Base-by-base conservation (phyloP, 30 jellyfish, hydroid and myxozoan genomes). In the Nemopilema nomurai region DNA sequence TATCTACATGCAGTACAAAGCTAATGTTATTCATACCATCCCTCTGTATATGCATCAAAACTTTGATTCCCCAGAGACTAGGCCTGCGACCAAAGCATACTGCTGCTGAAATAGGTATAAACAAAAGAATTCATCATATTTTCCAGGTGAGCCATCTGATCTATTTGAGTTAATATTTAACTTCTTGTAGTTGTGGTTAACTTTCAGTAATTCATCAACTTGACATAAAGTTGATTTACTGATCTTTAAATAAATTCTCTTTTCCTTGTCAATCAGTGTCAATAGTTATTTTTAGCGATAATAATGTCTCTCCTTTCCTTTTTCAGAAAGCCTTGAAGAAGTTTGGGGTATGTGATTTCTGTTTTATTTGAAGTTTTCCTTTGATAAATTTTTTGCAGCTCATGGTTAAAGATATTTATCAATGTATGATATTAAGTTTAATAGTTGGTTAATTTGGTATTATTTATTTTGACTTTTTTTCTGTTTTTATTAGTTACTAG, bases 261-360 rank as follows among this genome's bases (percentile, higher is more conserved):
- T 41, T 41, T 6, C 57, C 13, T 3, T 13, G 13, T 41, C 6
- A 13, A 3, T 41, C 9, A 41, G 9, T 50, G 26, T 32, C 31
- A 75, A 19, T 31, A 9, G 19, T 24, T 28, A 24, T 31, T 19
- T 0, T 29, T 49, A 0, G n/a, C 1, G 0, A 9, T 0, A 49
- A n/a, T 26, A 67, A 4, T 21, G 18, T 0, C 1, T 76, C 28
- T 31, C 17, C 8, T 4, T 6, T 81, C 72, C 26, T 51, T 33
- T 92, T 92, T 18, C 81, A 92, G 98, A 92, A 88, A 92, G 95
- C 93, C n/a, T 77, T 92, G 87, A 68, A 80, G 89, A 92, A 92
- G 87, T 92, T 92, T 82, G 97, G 96, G 89, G 98, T 92, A 68
- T 65, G 97, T 77, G 21, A 69, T 71, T 7, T 3, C 16, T 22